These are phyloP conservation scores for Caenorhabditis drosophilae DNA, from an alignment of 2,888 invertebrate genomes.

Conservation along the genomic window DNA sequence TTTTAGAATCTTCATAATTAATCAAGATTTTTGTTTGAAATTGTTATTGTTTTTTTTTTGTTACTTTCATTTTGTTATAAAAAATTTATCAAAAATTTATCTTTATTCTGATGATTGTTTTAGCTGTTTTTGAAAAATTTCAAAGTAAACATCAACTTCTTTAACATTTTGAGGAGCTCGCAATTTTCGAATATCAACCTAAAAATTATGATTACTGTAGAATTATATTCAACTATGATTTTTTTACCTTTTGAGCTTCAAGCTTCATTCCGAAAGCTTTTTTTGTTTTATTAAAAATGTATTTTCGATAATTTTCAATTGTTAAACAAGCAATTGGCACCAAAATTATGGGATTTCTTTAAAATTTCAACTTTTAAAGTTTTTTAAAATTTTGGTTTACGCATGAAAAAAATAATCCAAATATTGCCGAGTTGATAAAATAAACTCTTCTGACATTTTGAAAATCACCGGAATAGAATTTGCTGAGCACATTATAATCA, in stretches of 20 bases:
- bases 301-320: conserved; percentile 31
- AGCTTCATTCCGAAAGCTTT: conserved; percentile 24
- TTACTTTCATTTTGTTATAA: too few species aligned
- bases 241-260: conserved; percentile 19
- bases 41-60: conserved; percentile 26
- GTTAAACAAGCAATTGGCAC: conserved; percentile 27
- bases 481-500: conserved; percentile 27
- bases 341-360: conserved; percentile 29
- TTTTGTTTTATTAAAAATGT: conserved; percentile 20
- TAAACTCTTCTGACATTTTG: conserved; percentile 13
- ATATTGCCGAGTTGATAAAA: conserved; percentile 18
- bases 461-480: conserved; percentile 32
- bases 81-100: conserved; percentile 2
- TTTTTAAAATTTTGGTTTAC: too few species aligned
- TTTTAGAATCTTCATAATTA: conserved; percentile 16
- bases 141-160: conserved; percentile 34
- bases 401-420: conserved; percentile 34
- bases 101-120: too few species aligned
- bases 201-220: conserved; percentile 3
- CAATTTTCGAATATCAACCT: conserved; percentile 31
- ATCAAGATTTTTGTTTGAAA: conserved; percentile 7
- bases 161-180: conserved; percentile 8
- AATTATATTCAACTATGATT: background rate
- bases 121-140: conserved; percentile 30
- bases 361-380: background rate